phyloP scores from a whole-genome alignment of 2,113 vertebrate genomes.

The Dendropsophus ebraccatus region DNA sequence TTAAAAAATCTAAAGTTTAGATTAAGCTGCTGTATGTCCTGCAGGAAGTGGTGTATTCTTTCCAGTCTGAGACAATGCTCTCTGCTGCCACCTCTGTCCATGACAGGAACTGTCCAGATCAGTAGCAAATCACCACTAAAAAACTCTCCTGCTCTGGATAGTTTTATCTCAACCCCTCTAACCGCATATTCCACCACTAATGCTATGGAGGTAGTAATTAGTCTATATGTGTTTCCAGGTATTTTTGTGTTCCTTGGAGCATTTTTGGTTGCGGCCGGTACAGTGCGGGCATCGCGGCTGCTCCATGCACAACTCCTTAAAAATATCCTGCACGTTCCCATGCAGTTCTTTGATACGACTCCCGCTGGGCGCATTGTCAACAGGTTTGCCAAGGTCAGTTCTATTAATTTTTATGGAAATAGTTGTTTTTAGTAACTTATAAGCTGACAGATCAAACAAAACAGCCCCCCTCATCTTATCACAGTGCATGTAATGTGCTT shows the following conservation, averaged over 20 bases:
- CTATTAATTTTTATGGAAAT: no score
- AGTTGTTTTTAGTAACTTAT: no score
- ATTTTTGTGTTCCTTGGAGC: constrained; percentile 75
- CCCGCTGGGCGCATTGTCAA: constrained; percentile 92
- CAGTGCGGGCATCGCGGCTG: constrained; percentile 74
- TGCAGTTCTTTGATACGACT: constrained; percentile 95
- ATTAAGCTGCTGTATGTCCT: no score
- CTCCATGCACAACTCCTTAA: constrained; percentile 81
- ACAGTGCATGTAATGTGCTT: not conserved
- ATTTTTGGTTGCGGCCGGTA: constrained; percentile 67
- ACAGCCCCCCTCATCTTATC: no score
- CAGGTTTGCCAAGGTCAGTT: constrained; percentile 88
- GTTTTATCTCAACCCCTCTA: not conserved
- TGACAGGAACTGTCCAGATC: no score
- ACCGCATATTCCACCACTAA: not conserved
- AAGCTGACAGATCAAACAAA: no score
- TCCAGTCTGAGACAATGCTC: no score
- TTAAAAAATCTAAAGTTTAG: no score
- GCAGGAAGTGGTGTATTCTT: no score
- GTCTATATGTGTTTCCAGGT: constrained; percentile 69
- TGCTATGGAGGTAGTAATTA: not conserved
- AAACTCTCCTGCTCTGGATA: no score
- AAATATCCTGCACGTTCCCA: constrained; percentile 86
- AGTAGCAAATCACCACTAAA: no score
- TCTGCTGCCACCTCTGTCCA: no score